phyloP scores from a whole-genome alignment of 2,113 vertebrate species.

The Cacatua alba region DNA sequence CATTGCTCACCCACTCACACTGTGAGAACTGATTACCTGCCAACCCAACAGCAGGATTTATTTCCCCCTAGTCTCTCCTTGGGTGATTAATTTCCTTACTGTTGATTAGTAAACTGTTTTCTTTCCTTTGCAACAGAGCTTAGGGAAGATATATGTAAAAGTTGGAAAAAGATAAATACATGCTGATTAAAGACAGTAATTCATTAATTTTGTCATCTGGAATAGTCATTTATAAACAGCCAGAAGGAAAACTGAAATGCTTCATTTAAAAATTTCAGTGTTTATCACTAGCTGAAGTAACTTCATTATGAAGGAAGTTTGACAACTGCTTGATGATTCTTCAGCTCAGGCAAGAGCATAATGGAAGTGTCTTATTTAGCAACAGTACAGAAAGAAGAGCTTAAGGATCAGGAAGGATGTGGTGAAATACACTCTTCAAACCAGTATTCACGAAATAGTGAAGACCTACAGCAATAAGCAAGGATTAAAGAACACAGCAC shows the following conservation, averaged over 20 bases:
- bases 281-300: conserved; percentile 9
- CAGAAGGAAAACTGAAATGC: conserved; percentile 22
- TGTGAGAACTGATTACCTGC: conserved; percentile 32
- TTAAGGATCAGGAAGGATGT: conserved; percentile 37
- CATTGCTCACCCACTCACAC: conserved; percentile 10
- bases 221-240: neutral
- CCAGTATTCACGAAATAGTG: conserved; percentile 33
- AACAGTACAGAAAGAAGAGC: neutral
- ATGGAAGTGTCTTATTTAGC: conserved; percentile 14
- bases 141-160: neutral
- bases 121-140: conserved; percentile 18
- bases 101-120: conserved; percentile 22
- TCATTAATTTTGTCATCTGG: conserved; percentile 17
- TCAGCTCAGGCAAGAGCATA: neutral
- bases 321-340: neutral
- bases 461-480: conserved; percentile 24
- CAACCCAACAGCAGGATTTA: conserved; percentile 42
- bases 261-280: neutral
- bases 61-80: neutral
- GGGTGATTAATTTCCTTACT: conserved; percentile 23
- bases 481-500: conserved; percentile 10
- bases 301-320: neutral
- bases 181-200: conserved; percentile 40
- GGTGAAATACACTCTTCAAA: conserved; percentile 24
- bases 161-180: neutral